These are phyloP conservation scores for Bryconaethiops microstoma DNA, from an alignment of 2,797 vertebrate species.

Conservation along the genomic window DNA sequence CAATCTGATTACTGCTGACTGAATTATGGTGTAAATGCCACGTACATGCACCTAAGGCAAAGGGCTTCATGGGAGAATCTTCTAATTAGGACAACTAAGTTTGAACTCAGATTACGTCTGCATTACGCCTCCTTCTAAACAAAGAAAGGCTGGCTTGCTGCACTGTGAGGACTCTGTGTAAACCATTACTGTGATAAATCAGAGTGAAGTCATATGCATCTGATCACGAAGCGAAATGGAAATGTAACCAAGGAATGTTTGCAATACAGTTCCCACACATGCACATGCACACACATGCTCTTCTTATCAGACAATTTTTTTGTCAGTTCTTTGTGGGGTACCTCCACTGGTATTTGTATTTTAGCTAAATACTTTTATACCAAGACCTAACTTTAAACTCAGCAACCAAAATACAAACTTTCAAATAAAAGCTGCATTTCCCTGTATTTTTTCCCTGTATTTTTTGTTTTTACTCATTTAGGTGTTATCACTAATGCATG, in stretches of 20 bases:
- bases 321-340: background rate
- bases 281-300: background rate
- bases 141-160: background rate
- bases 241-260: background rate
- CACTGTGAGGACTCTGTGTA: background rate
- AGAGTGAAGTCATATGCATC: conserved; percentile 13
- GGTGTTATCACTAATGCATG: background rate
- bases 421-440: too few relatives aligned
- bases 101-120: conserved; percentile 10
- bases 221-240: background rate
- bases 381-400: background rate
- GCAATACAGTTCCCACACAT: background rate
- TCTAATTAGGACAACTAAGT: conserved; percentile 15
- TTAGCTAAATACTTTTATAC: background rate
- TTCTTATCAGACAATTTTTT: background rate
- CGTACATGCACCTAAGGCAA: conserved; percentile 5
- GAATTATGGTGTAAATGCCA: conserved; percentile 16
- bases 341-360: background rate
- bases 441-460: too few relatives aligned
- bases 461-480: too few relatives aligned
- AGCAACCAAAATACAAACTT: background rate
- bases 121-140: background rate
- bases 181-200: conserved; percentile 12
- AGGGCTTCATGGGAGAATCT: conserved; percentile 4
- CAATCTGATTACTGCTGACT: conserved; percentile 14